Conservation (phyloP, 2,797 vertebrate species). For the Periophthalmus magnuspinnatus region DNA sequence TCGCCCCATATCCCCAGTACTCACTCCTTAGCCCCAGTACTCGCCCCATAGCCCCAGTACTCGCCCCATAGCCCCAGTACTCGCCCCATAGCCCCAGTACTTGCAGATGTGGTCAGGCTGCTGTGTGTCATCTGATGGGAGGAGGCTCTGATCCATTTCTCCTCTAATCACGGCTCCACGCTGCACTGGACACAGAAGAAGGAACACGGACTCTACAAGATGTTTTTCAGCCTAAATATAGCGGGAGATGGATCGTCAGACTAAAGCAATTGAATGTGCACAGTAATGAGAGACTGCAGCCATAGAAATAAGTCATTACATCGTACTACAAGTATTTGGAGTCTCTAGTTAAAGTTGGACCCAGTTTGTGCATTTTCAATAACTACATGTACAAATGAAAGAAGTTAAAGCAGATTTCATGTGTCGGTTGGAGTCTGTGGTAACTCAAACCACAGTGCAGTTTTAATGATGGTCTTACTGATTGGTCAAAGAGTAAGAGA, state of each 20-base stretch:
- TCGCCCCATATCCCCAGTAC: no score
- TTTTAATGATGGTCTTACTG: neutral
- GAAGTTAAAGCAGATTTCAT: neutral
- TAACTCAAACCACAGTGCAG: neutral
- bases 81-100: no score
- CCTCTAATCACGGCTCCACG: slow-evolving; percentile 38
- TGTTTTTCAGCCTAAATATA: neutral
- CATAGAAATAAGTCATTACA: neutral
- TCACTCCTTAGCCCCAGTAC: no score
- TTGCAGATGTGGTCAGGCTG: slow-evolving; percentile 64
- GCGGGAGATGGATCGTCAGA: slow-evolving; percentile 1
- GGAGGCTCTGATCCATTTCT: slow-evolving; percentile 57
- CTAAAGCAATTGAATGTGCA: slow-evolving; percentile 3
- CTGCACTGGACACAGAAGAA: slow-evolving; percentile 6
- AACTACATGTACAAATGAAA: neutral
- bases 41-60: no score
- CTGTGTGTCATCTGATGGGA: slow-evolving; percentile 74
- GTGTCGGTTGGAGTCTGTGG: neutral
- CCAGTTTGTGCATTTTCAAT: neutral
- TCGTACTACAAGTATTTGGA: neutral
- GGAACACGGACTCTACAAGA: slow-evolving; percentile 3
- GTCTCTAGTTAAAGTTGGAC: neutral
- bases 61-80: no score
- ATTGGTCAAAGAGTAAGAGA: neutral
- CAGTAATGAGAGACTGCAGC: neutral